Conservation (phyloP, 2,113 vertebrate species). For the Percina caprodes region DNA sequence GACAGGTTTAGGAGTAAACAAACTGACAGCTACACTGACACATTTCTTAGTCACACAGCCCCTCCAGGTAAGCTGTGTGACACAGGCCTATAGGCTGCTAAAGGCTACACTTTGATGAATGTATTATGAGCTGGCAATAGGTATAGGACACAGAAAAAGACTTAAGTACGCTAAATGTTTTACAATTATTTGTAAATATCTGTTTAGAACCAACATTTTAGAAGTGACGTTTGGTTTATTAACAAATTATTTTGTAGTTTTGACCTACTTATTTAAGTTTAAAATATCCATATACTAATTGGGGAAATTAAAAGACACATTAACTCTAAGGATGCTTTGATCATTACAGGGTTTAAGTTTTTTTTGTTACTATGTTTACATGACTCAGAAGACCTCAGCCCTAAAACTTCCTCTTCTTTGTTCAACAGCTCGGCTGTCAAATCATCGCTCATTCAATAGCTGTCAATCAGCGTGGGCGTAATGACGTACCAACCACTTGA, state of each 20-base stretch:
- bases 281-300: not conserved
- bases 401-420: not conserved
- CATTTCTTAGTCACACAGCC: constrained; percentile 45
- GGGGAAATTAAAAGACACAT: not conserved
- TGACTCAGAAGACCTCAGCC: not conserved
- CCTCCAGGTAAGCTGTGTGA: constrained; percentile 58
- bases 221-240: constrained; percentile 9
- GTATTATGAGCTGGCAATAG: constrained; percentile 52
- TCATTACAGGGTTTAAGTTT: not conserved
- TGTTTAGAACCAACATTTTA: not conserved
- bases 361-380: not conserved
- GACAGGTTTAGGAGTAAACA: constrained; percentile 58
- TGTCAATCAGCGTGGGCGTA: not conserved
- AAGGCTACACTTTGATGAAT: constrained; percentile 67
- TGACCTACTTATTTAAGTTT: not conserved
- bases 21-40: constrained; percentile 66
- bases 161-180: constrained; percentile 7
- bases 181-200: constrained; percentile 1
- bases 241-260: not conserved
- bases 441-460: not conserved
- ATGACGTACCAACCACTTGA: not conserved
- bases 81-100: constrained; percentile 67
- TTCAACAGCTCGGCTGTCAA: constrained; percentile 12
- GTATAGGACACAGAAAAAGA: constrained; percentile 22
- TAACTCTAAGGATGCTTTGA: not conserved